These are phyloP conservation scores for Boulengeromyrus knoepffleri DNA, from an alignment of 2,113 vertebrate species.

Conservation along the genomic window DNA sequence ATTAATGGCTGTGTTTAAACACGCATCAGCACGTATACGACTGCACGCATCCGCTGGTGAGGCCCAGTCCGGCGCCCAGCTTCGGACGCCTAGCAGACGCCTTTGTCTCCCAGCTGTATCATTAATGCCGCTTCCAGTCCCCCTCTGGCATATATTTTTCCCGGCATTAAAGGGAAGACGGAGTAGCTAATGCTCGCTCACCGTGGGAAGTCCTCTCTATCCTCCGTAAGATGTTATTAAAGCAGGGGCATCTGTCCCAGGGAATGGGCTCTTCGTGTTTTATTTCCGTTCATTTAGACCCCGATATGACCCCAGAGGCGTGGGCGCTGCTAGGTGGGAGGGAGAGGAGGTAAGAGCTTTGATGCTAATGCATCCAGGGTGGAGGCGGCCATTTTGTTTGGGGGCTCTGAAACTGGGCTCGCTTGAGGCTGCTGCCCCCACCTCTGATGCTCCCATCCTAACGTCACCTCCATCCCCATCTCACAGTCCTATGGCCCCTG, in stretches of 20 bases:
- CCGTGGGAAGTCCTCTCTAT: conserved; percentile 5
- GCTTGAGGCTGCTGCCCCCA: neutral
- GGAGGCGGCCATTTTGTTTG: neutral
- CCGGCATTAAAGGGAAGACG: neutral
- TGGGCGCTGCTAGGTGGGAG: neutral
- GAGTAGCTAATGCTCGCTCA: neutral
- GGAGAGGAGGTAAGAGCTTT: neutral
- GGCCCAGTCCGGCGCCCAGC: neutral
- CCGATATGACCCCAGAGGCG: neutral
- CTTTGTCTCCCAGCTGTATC: neutral
- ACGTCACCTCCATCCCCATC: neutral
- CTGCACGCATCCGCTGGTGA: neutral
- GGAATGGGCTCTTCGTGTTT: conserved; percentile 8
- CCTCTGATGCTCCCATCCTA: neutral
- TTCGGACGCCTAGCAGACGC: neutral
- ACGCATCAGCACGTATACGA: neutral
- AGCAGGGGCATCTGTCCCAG: conserved; percentile 6
- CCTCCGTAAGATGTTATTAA: conserved; percentile 13
- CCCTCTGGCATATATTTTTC: neutral
- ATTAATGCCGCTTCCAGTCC: neutral
- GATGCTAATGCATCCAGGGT: neutral
- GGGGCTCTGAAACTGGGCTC: neutral
- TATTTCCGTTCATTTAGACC: conserved; percentile 17
- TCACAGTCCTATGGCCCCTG: neutral
- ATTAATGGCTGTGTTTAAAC: neutral